phyloP scores from a whole-genome alignment of 2,113 vertebrate species.

The Hippopotamus amphibius region DNA sequence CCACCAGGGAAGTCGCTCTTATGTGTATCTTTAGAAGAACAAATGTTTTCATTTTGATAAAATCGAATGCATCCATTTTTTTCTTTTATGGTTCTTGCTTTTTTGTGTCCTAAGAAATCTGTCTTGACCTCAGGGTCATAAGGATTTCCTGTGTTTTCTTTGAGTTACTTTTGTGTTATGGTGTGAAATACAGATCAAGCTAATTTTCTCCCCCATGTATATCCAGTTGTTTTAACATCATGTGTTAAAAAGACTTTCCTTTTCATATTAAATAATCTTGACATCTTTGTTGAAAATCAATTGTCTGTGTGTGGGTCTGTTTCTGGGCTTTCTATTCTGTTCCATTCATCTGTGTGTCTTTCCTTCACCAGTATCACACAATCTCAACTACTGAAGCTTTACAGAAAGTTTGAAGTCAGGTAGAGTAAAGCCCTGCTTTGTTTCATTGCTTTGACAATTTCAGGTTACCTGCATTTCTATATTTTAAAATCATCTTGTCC shows the following conservation, averaged over 20 bases:
- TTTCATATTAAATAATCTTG: neutral
- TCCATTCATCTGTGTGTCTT: neutral
- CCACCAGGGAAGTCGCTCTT: neutral
- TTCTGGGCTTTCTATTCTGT: neutral
- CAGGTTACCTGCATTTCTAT: neutral
- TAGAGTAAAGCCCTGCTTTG: neutral
- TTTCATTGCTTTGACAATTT: neutral
- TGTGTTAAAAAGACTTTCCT: neutral
- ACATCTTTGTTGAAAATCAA: neutral
- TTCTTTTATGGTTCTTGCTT: neutral
- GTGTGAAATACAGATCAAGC: neutral
- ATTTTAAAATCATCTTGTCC: neutral
- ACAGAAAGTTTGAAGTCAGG: neutral
- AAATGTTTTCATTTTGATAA: neutral
- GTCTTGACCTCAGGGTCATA: neutral
- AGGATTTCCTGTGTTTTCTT: neutral
- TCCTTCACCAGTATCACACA: neutral
- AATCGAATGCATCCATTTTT: neutral
- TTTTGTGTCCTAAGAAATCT: neutral
- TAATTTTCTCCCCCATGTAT: neutral
- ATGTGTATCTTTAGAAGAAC: neutral
- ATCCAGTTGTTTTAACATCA: neutral
- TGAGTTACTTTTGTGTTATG: neutral
- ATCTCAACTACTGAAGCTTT: no score
- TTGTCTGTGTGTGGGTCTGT: neutral